Evolutionary conservation across 2,888 invertebrate species (phyloP).

Genomic region (Sycophila texana): DNA sequence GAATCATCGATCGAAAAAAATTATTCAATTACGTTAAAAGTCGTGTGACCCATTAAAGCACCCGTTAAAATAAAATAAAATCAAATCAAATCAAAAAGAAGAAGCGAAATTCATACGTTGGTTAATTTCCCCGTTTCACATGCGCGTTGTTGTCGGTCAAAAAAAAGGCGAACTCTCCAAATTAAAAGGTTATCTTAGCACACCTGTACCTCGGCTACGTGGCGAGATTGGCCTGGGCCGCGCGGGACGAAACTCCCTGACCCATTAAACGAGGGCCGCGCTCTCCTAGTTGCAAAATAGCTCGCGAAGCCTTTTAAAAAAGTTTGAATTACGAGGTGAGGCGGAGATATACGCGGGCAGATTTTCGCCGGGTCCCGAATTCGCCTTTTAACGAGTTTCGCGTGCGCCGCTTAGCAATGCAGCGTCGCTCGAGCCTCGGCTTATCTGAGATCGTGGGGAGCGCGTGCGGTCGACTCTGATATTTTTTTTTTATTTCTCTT

Average conservation of each 20-base stretch:
- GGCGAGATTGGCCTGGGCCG: conserved; percentile 26
- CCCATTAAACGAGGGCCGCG: conserved; percentile 22
- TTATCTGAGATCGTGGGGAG: not conserved
- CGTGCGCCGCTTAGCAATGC: not conserved
- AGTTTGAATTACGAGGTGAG: conserved; percentile 4
- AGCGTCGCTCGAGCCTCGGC: not conserved
- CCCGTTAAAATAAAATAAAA: not conserved
- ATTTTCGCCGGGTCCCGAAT: not conserved
- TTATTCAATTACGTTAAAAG: no score
- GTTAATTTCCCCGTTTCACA: no score
- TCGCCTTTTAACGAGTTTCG: conserved; percentile 16
- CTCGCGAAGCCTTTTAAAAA: conserved; percentile 15
- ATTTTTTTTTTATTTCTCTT: no score
- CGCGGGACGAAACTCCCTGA: conserved; percentile 32
- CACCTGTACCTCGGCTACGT: not conserved
- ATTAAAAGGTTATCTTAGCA: conserved; percentile 44
- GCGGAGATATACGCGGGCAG: not conserved
- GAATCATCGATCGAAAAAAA: no score
- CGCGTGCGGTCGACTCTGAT: not conserved
- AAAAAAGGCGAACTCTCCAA: conserved; percentile 29
- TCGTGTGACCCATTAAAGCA: not conserved
- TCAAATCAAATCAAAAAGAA: no score
- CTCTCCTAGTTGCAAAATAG: conserved; percentile 22
- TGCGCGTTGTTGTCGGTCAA: not conserved
- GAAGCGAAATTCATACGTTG: not conserved